A percentile compares a stretch with the other conserved stretches of the same genome.
Conservation (phyloP, 2,888 invertebrate genomes). For the Aphidius colemani region DNA sequence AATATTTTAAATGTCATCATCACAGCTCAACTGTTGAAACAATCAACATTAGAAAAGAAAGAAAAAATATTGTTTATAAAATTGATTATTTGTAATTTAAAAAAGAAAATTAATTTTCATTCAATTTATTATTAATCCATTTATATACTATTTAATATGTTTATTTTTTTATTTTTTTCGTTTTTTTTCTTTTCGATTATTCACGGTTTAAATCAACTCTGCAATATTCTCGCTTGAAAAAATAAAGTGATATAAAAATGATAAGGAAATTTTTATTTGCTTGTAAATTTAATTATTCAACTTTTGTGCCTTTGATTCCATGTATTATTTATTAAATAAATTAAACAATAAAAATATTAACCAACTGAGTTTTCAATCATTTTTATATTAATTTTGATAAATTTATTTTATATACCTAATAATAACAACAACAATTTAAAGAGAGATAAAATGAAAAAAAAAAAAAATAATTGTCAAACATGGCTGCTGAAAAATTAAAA, state of each 20-base stretch:
- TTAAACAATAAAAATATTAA: slow-evolving; percentile 36
- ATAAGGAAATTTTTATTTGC: background rate
- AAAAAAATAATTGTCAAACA: background rate
- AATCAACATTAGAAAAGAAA: background rate
- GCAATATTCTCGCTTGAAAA: background rate
- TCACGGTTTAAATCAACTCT: background rate
- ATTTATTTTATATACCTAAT: slow-evolving; percentile 9
- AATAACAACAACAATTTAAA: slow-evolving; percentile 44
- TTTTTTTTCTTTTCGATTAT: slow-evolving; percentile 3
- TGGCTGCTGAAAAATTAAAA: slow-evolving; percentile 13
- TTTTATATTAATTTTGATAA: too few relatives aligned
- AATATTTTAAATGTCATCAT: too few relatives aligned
- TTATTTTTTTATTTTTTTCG: background rate
- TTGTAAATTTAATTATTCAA: slow-evolving; percentile 32
- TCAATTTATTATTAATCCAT: background rate
- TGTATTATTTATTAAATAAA: slow-evolving; percentile 50
- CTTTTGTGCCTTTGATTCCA: slow-evolving; percentile 55
- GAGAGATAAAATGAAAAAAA: slow-evolving; percentile 1
- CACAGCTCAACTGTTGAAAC: too few relatives aligned
- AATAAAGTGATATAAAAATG: slow-evolving; percentile 1
- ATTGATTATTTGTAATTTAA: background rate
- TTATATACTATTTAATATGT: background rate
- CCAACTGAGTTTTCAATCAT: too few relatives aligned
- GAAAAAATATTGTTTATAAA: background rate
- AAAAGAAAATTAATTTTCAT: background rate